A percentile compares a stretch with the other conserved stretches of the same genome.
Evolutionary conservation across 2,797 vertebrate species (phyloP).

Genomic region (Chelidonichthys spinosus): DNA sequence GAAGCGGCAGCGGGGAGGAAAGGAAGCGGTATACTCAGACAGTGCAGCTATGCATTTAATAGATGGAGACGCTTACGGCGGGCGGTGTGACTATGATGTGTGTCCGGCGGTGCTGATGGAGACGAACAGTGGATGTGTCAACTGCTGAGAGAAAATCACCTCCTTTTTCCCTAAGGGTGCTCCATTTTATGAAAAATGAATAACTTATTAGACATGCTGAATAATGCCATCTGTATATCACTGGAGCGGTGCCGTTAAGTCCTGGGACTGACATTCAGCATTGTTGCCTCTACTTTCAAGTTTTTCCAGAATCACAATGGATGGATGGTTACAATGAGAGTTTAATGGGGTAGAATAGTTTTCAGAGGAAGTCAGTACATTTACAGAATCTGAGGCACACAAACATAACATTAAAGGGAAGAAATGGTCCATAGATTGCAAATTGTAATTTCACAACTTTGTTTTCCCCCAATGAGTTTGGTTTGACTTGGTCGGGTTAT

Average conservation of each 20-base stretch:
- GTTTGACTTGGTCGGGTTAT: too few relatives aligned
- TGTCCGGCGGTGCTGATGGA: slow-evolving; percentile 29
- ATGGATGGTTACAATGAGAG: slow-evolving; percentile 12
- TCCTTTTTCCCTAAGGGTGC: slow-evolving; percentile 1
- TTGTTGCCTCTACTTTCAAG: slow-evolving; percentile 17
- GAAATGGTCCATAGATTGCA: slow-evolving; percentile 1
- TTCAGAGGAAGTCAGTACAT: slow-evolving; percentile 4
- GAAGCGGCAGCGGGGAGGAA: slow-evolving; percentile 50
- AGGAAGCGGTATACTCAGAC: slow-evolving; percentile 25
- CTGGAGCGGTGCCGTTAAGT: slow-evolving; percentile 14
- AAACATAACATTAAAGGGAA: background rate
- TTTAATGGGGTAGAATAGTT: background rate
- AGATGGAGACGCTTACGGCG: slow-evolving; percentile 12
- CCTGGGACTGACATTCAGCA: slow-evolving; percentile 11
- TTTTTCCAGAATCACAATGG: slow-evolving; percentile 8
- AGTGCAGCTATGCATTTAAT: slow-evolving; percentile 17
- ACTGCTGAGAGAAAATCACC: slow-evolving; percentile 30
- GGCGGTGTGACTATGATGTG: slow-evolving; percentile 11
- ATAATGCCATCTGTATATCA: slow-evolving; percentile 38
- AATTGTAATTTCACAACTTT: background rate
- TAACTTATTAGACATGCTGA: slow-evolving; percentile 41
- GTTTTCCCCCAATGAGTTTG: background rate
- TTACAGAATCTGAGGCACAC: background rate
- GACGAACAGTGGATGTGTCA: slow-evolving; percentile 45
- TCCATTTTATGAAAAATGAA: slow-evolving; percentile 41